phyloP scores from a whole-genome alignment of 92 coral and sea anemone genomes.

The Paramuricea clavata region DNA sequence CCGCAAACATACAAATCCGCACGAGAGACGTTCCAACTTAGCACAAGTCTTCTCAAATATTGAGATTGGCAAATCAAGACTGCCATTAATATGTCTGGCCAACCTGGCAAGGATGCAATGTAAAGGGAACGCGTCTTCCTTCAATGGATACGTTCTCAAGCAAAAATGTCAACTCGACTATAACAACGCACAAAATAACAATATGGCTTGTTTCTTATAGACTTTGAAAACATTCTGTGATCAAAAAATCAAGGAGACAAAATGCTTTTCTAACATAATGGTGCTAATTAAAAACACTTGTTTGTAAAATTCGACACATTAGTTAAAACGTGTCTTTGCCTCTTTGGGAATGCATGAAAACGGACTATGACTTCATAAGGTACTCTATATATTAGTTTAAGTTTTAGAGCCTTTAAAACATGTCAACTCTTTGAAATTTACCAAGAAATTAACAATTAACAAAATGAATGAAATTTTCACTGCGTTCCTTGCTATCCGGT shows the following conservation, averaged over 20 bases:
- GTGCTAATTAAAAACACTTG: slow-evolving; percentile 9
- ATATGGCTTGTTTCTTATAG: too few relatives aligned
- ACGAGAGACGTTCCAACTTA: too few relatives aligned
- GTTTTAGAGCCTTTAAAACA: background rate
- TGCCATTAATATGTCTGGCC: too few relatives aligned
- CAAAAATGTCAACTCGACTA: too few relatives aligned
- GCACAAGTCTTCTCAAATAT: too few relatives aligned
- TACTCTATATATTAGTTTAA: background rate
- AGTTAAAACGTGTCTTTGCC: too few relatives aligned
- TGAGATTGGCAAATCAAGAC: too few relatives aligned
- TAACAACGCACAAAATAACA: too few relatives aligned
- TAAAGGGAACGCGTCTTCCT: background rate
- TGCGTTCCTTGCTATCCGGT: slow-evolving; percentile 51
- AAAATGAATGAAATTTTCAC: background rate
- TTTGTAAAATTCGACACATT: background rate
- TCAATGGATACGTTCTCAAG: too few relatives aligned
- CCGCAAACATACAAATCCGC: too few relatives aligned
- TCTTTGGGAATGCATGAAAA: background rate
- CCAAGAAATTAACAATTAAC: background rate
- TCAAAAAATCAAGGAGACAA: background rate
- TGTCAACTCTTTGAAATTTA: background rate
- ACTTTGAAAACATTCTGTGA: background rate
- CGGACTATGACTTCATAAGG: background rate
- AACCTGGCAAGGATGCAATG: too few relatives aligned
- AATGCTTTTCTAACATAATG: background rate